phyloP scores from a whole-genome alignment of 2,888 invertebrate species.

The Drepanosiphum platanoidis region DNA sequence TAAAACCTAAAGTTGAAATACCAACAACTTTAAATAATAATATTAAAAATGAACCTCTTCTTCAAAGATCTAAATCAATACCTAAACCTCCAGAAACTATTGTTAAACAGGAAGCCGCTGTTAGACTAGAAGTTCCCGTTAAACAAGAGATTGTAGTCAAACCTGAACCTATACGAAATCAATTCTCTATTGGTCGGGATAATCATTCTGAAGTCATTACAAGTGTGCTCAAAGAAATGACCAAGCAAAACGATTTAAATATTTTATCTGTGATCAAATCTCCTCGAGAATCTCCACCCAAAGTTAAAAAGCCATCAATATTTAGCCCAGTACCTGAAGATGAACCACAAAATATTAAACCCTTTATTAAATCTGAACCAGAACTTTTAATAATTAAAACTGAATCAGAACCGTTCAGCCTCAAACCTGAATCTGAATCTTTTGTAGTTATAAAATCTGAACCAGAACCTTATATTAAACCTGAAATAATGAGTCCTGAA shows the following conservation, averaged over 20 bases:
- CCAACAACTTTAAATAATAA: slow-evolving; percentile 50
- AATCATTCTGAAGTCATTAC: slow-evolving; percentile 63
- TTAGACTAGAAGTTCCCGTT: slow-evolving; percentile 40
- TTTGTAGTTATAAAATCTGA: slow-evolving; percentile 51
- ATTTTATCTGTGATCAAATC: slow-evolving; percentile 61
- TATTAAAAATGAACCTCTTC: slow-evolving; percentile 57
- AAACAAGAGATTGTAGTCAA: slow-evolving; percentile 57
- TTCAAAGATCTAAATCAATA: slow-evolving; percentile 44
- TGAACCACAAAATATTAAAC: slow-evolving; percentile 63
- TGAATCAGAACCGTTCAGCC: slow-evolving; percentile 55
- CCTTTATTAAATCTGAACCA: slow-evolving; percentile 63
- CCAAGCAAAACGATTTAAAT: slow-evolving; percentile 64
- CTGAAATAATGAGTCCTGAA: slow-evolving; percentile 36
- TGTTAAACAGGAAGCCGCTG: slow-evolving; percentile 45
- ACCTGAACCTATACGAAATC: slow-evolving; percentile 51
- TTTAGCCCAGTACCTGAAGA: slow-evolving; percentile 65
- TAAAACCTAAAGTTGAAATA: slow-evolving; percentile 58
- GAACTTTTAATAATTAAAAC: slow-evolving; percentile 35
- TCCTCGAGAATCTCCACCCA: slow-evolving; percentile 62
- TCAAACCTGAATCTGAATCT: slow-evolving; percentile 58
- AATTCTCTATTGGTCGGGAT: slow-evolving; percentile 47
- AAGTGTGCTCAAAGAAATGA: slow-evolving; percentile 64
- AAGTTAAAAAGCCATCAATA: slow-evolving; percentile 67
- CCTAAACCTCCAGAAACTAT: slow-evolving; percentile 52
- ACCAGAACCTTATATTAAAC: slow-evolving; percentile 55